phyloP scores from a whole-genome alignment of 2,113 vertebrate species.

The Platycercus adscitus region DNA sequence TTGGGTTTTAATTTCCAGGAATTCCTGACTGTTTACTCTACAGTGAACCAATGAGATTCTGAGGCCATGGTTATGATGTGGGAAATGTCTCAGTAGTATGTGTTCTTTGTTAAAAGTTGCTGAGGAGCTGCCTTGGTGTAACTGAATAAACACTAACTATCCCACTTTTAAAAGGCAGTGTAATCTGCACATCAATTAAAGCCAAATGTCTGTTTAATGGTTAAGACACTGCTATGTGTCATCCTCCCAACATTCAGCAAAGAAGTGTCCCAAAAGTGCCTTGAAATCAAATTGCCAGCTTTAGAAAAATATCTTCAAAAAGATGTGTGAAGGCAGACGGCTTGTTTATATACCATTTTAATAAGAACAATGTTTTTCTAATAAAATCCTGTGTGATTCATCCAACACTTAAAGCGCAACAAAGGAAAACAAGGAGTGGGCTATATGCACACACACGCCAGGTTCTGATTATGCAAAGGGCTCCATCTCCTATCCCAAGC shows the following conservation, averaged over 20 bases:
- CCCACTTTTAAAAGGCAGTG: neutral
- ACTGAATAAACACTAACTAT: slow-evolving; percentile 49
- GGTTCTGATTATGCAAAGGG: neutral
- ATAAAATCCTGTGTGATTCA: slow-evolving; percentile 37
- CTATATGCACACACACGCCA: neutral
- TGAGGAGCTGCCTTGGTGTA: slow-evolving; percentile 19
- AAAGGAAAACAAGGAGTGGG: neutral
- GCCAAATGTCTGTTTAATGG: slow-evolving; percentile 28
- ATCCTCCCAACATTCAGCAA: neutral
- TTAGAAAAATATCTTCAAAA: slow-evolving; percentile 3
- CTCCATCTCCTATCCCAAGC: neutral
- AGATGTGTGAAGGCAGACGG: neutral
- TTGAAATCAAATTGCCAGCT: slow-evolving; percentile 13
- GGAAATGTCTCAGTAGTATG: slow-evolving; percentile 32
- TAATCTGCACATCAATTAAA: slow-evolving; percentile 45
- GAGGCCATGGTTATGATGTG: slow-evolving; percentile 18
- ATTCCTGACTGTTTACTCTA: slow-evolving; percentile 66
- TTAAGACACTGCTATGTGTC: slow-evolving; percentile 8
- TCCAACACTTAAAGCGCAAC: slow-evolving; percentile 10
- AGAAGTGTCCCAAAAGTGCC: neutral
- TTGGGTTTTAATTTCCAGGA: slow-evolving; percentile 67
- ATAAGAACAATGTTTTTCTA: slow-evolving; percentile 27
- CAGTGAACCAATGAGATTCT: slow-evolving; percentile 33
- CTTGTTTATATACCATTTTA: slow-evolving; percentile 36
- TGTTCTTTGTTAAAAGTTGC: slow-evolving; percentile 52